Evolutionary conservation across 2,888 invertebrate genomes (phyloP).

Genomic region (Actias luna): DNA sequence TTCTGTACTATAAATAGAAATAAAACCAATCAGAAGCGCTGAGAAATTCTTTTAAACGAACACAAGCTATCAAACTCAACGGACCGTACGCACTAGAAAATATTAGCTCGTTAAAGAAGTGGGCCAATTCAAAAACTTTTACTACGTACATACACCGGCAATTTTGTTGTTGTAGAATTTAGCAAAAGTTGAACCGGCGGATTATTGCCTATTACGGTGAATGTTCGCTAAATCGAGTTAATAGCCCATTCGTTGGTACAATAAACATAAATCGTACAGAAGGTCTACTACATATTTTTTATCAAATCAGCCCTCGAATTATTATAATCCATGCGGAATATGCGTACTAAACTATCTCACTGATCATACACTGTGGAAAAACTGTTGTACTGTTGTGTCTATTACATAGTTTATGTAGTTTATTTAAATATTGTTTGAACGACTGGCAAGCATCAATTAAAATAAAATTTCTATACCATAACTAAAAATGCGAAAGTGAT

Average conservation of each 20-base stretch:
- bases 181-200: constrained; percentile 7
- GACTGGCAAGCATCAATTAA: too few relatives aligned
- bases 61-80: not conserved
- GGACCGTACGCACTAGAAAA: not conserved
- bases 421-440: too few relatives aligned
- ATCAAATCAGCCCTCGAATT: too few relatives aligned
- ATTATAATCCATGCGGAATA: too few relatives aligned
- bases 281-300: not conserved
- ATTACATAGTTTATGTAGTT: too few relatives aligned
- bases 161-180: constrained; percentile 11
- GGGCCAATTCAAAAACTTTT: not conserved
- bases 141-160: not conserved
- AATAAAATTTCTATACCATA: too few relatives aligned
- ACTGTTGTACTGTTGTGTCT: too few relatives aligned
- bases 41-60: not conserved
- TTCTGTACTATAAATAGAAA: too few relatives aligned
- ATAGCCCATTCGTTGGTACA: constrained; percentile 2
- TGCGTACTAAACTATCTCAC: too few relatives aligned
- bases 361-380: too few relatives aligned
- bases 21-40: not conserved
- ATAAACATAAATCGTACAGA: not conserved
- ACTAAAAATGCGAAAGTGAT: too few relatives aligned
- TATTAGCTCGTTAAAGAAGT: not conserved
- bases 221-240: constrained; percentile 15
- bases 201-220: constrained; percentile 15